Evolutionary conservation across 1,140 invertebrate species (phyloP).

Genomic region (Zaprionus ornatus): DNA sequence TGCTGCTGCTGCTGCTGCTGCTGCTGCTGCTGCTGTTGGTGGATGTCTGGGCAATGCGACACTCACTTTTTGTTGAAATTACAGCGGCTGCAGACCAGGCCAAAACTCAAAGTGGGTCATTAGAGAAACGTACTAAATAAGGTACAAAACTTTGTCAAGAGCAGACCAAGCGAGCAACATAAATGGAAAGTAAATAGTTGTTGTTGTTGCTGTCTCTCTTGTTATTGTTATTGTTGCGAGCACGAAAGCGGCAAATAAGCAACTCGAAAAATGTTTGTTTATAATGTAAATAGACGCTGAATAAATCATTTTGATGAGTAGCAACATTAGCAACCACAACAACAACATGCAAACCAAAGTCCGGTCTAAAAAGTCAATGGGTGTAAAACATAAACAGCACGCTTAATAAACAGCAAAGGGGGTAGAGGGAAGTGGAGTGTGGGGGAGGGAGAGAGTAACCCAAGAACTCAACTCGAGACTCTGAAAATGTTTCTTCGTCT

Average conservation of each 20-base stretch:
- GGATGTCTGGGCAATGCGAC: slow-evolving; percentile 73
- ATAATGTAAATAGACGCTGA: slow-evolving; percentile 70
- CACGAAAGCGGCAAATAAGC: slow-evolving; percentile 47
- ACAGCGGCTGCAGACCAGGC: slow-evolving; percentile 45
- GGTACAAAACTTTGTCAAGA: slow-evolving; percentile 81
- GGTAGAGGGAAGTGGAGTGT: background rate
- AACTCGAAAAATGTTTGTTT: slow-evolving; percentile 57
- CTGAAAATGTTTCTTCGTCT: background rate
- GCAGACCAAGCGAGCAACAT: slow-evolving; percentile 50
- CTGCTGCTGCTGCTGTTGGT: slow-evolving; percentile 44
- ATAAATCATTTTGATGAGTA: slow-evolving; percentile 78
- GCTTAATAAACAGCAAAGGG: slow-evolving; percentile 23
- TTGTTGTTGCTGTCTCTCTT: slow-evolving; percentile 28
- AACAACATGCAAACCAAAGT: slow-evolving; percentile 45
- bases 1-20: slow-evolving; percentile 31
- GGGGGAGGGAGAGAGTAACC: slow-evolving; percentile 10
- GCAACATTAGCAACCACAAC: slow-evolving; percentile 18
- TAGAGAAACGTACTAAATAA: slow-evolving; percentile 83
- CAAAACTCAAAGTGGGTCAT: slow-evolving; percentile 80
- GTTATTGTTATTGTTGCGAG: slow-evolving; percentile 48
- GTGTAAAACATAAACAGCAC: slow-evolving; percentile 65
- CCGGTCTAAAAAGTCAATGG: slow-evolving; percentile 71
- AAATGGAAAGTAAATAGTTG: slow-evolving; percentile 77
- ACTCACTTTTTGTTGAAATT: slow-evolving; percentile 70
- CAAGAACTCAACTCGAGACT: background rate